These are phyloP conservation scores for Elaphurus davidianus DNA, from an alignment of 2,113 vertebrate genomes.

Conservation along the genomic window DNA sequence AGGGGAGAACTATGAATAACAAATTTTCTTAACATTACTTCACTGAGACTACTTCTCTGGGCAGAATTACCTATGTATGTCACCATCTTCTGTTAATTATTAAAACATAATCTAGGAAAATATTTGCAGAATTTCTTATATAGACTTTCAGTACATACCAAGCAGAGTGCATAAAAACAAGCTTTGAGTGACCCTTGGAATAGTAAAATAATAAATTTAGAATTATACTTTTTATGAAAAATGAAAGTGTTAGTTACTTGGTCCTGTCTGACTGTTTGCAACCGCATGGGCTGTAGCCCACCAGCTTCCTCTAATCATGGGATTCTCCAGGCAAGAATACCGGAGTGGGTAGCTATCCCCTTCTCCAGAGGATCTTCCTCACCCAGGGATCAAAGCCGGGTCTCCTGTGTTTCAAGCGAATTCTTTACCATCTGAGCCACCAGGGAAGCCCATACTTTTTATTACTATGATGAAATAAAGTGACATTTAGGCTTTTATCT, in stretches of 20 bases:
- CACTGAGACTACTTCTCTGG: neutral
- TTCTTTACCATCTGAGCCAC: neutral
- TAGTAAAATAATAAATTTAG: conserved; percentile 19
- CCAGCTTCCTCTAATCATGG: neutral
- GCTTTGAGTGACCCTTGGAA: neutral
- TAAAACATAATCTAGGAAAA: conserved; percentile 22
- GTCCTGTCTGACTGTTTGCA: neutral
- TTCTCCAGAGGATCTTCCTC: neutral
- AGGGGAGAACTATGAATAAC: conserved; percentile 16
- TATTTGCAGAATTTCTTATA: conserved; percentile 34
- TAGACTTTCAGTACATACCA: neutral
- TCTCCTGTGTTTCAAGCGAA: neutral
- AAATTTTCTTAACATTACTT: neutral
- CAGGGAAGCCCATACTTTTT: neutral
- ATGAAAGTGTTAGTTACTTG: neutral
- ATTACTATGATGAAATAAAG: conserved; percentile 8
- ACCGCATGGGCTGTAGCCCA: neutral
- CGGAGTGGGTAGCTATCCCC: neutral
- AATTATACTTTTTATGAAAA: neutral
- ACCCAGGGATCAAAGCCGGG: neutral
- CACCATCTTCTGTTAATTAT: conserved; percentile 14
- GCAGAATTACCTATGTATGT: conserved; percentile 9
- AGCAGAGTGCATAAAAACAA: conserved; percentile 1
- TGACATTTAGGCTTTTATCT: neutral
- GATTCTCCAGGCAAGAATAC: neutral